A percentile compares a stretch with the other conserved stretches of the same genome.
phyloP scores from a whole-genome alignment of 2,797 vertebrate genomes.

The Peromyscus eremicus region DNA sequence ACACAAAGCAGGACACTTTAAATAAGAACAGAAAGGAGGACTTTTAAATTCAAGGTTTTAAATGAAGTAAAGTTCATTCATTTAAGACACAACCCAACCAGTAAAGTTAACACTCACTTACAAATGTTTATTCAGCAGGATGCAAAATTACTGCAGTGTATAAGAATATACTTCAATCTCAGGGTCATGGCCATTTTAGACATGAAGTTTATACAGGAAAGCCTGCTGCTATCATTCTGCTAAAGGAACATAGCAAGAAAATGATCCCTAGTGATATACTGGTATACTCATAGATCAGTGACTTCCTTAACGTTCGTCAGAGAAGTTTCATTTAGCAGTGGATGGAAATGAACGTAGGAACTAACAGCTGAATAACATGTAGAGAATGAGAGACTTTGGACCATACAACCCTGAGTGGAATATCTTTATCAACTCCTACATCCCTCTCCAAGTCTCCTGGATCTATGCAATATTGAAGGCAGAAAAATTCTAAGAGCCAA shows the following conservation, averaged over 20 bases:
- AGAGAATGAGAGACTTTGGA: neutral
- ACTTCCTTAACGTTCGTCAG: neutral
- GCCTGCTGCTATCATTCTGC: neutral
- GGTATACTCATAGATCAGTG: neutral
- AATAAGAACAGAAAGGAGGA: neutral
- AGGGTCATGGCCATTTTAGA: neutral
- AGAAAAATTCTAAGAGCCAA: neutral
- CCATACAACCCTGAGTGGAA: no score
- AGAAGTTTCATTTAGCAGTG: neutral
- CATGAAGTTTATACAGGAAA: no score
- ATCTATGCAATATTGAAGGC: neutral
- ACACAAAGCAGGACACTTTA: neutral
- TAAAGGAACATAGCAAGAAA: neutral
- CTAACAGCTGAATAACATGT: neutral
- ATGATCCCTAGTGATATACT: neutral
- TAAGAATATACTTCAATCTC: neutral
- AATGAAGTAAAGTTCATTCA: neutral
- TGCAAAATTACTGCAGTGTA: neutral
- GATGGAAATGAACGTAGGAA: neutral
- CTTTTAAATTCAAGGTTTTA: neutral
- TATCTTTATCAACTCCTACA: neutral
- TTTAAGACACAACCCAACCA: neutral
- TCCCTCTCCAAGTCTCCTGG: neutral
- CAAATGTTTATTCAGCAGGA: neutral
- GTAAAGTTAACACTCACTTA: neutral